Conservation (phyloP, 1,140 invertebrate genomes). For the Lucilia cuprina region DNA sequence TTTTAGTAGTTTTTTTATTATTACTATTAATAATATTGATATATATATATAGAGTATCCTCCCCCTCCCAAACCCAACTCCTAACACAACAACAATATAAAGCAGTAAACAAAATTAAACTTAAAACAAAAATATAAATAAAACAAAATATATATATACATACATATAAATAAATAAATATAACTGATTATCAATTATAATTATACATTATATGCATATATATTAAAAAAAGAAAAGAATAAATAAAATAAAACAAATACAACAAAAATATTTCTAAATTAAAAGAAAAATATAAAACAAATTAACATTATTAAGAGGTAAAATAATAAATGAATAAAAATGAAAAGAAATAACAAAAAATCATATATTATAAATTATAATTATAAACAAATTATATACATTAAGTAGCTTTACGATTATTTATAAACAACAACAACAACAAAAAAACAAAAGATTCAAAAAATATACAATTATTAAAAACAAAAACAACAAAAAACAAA, state of each 20-base stretch:
- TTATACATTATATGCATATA: constrained; percentile 26
- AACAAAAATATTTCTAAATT: constrained; percentile 21
- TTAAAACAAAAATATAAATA: constrained; percentile 3
- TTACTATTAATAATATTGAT: constrained; percentile 9
- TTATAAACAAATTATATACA: constrained; percentile 14
- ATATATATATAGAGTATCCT: background rate
- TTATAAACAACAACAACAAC: constrained; percentile 28
- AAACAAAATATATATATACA: background rate
- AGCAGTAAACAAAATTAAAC: background rate
- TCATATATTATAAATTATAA: constrained; percentile 32
- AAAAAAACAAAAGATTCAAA: constrained; percentile 26
- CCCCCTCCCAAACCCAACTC: background rate
- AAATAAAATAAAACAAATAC: background rate
- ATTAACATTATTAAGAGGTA: constrained; percentile 18
- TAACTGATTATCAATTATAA: constrained; percentile 15
- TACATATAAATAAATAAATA: background rate
- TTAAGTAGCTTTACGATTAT: constrained; percentile 37
- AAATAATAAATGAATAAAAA: background rate
- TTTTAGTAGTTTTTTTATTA: constrained; percentile 31
- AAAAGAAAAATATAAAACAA: background rate
- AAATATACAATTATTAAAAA: constrained; percentile 32
- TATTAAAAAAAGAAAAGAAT: background rate
- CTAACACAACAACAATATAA: background rate
- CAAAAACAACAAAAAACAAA: constrained; percentile 17
- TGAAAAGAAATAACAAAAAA: background rate